These are phyloP conservation scores for Drosophila subquinaria DNA, from an alignment of 2,888 invertebrate genomes.

Conservation along the genomic window DNA sequence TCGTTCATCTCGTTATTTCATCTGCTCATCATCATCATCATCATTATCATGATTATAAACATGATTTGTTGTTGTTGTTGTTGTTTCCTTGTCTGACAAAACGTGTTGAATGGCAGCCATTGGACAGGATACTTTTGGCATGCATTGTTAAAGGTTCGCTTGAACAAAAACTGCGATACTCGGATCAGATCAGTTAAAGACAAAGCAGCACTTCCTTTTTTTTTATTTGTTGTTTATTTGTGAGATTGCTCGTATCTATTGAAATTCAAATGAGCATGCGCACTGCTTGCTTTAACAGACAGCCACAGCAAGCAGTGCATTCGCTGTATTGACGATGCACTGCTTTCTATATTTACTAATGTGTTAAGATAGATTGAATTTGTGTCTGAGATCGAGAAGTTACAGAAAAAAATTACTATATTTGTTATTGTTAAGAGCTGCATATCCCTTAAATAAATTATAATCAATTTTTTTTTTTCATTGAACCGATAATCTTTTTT, in stretches of 20 bases:
- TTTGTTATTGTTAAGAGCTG: no score
- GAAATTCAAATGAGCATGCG: slow-evolving; percentile 10
- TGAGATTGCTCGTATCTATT: background rate
- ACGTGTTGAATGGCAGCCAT: slow-evolving; percentile 42
- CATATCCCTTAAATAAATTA: no score
- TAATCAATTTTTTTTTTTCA: no score
- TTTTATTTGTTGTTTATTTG: background rate
- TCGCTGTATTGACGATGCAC: background rate
- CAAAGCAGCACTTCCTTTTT: background rate
- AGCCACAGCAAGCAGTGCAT: slow-evolving; percentile 1
- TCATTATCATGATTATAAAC: slow-evolving; percentile 7
- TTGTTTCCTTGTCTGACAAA: slow-evolving; percentile 13
- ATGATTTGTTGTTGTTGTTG: slow-evolving; percentile 19
- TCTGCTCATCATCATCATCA: slow-evolving; percentile 21
- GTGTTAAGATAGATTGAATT: no score
- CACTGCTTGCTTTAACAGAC: slow-evolving; percentile 4
- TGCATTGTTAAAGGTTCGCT: slow-evolving; percentile 25
- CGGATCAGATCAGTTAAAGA: slow-evolving; percentile 13
- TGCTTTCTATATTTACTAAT: background rate
- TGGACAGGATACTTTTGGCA: slow-evolving; percentile 29
- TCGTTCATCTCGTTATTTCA: slow-evolving; percentile 71
- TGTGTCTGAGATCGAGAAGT: no score
- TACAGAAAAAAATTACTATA: no score
- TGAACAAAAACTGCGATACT: background rate
- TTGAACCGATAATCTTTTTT: no score